These are phyloP conservation scores for Serrognathus titanus DNA, from an alignment of 2,888 invertebrate species.

Conservation along the genomic window DNA sequence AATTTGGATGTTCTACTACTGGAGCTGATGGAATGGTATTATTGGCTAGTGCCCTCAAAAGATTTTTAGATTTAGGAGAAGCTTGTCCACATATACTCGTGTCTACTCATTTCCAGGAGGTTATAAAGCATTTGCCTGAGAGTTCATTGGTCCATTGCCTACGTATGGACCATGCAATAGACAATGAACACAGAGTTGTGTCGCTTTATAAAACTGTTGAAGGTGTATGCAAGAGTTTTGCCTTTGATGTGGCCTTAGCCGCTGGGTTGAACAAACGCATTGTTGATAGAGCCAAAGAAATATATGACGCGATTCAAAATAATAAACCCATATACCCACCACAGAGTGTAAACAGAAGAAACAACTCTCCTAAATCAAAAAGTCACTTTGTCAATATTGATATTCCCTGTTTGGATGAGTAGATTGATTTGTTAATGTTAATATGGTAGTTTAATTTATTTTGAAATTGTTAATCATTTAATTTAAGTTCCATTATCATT, in stretches of 20 bases:
- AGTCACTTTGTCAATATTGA: slow-evolving; percentile 9
- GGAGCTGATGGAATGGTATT: slow-evolving; percentile 74
- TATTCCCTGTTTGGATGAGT: slow-evolving; percentile 10
- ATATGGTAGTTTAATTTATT: too few species aligned
- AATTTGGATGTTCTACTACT: slow-evolving; percentile 84
- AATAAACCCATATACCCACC: slow-evolving; percentile 15
- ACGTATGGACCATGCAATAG: slow-evolving; percentile 38
- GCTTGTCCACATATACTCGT: slow-evolving; percentile 72
- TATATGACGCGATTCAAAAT: slow-evolving; percentile 44
- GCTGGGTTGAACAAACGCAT: slow-evolving; percentile 56
- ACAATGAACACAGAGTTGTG: slow-evolving; percentile 50
- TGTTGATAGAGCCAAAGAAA: slow-evolving; percentile 53
- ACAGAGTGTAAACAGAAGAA: not conserved
- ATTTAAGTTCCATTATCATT: too few species aligned
- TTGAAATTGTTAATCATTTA: too few species aligned
- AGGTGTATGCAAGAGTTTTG: slow-evolving; percentile 63
- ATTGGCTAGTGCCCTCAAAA: slow-evolving; percentile 63
- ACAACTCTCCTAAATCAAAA: not conserved
- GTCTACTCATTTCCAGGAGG: slow-evolving; percentile 73
- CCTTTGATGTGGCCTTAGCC: slow-evolving; percentile 60
- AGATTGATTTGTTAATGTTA: not conserved
- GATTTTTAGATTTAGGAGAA: slow-evolving; percentile 57
- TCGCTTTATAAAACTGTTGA: slow-evolving; percentile 64
- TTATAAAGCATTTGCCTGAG: slow-evolving; percentile 57
- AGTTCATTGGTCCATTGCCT: slow-evolving; percentile 44